phyloP scores from a whole-genome alignment of 2,113 vertebrate species.

The Solea solea region DNA sequence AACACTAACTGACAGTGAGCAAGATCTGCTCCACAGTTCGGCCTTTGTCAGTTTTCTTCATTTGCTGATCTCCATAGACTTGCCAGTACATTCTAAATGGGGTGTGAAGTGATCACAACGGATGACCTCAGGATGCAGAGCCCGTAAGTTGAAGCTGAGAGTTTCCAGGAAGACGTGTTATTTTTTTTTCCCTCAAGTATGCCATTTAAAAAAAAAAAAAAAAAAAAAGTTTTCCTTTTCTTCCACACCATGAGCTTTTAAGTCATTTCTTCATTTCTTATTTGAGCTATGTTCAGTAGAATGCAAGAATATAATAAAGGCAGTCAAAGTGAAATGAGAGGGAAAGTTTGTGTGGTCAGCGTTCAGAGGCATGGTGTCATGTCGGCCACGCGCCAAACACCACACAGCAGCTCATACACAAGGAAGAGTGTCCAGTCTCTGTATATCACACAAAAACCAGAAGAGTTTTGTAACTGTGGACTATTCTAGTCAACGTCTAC shows the following conservation, averaged over 20 bases:
- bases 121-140: slow-evolving; percentile 38
- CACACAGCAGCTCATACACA: slow-evolving; percentile 47
- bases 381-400: slow-evolving; percentile 54
- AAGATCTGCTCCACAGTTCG: slow-evolving; percentile 4
- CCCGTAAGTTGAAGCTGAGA: slow-evolving; percentile 15
- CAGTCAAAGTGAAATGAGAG: slow-evolving; percentile 50
- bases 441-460: slow-evolving; percentile 20
- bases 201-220: neutral
- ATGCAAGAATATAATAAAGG: slow-evolving; percentile 57
- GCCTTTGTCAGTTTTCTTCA: slow-evolving; percentile 11
- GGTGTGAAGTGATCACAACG: slow-evolving; percentile 20
- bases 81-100: slow-evolving; percentile 19
- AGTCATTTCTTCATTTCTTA: slow-evolving; percentile 40
- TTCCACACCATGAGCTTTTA: slow-evolving; percentile 47
- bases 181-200: slow-evolving; percentile 16
- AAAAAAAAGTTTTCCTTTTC: slow-evolving; percentile 38
- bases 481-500: slow-evolving; percentile 11
- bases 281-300: slow-evolving; percentile 13
- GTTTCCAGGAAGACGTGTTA: slow-evolving; percentile 41
- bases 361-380: slow-evolving; percentile 58
- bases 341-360: slow-evolving; percentile 52
- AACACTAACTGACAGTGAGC: slow-evolving; percentile 20
- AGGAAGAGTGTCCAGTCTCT: slow-evolving; percentile 41
- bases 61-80: slow-evolving; percentile 24
- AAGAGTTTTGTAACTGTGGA: slow-evolving; percentile 26